Conservation (phyloP, 2,797 vertebrate genomes). For the Cuniculus paca region DNA sequence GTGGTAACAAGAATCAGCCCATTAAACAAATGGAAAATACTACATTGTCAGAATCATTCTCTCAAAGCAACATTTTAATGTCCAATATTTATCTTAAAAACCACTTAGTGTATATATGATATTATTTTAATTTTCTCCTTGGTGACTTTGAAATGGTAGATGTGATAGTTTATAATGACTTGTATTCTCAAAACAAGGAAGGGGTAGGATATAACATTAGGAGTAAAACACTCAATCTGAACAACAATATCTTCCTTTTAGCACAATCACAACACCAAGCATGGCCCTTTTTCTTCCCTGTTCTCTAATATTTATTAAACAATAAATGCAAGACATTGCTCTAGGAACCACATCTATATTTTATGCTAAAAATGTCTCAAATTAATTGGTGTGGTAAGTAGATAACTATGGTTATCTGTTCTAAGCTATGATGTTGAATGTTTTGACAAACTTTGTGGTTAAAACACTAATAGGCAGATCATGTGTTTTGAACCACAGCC, state of each 20-base stretch:
- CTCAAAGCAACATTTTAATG: conserved; percentile 34
- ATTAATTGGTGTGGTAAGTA: background rate
- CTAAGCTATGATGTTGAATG: conserved; percentile 59
- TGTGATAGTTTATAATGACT: background rate
- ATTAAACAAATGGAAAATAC: conserved; percentile 48
- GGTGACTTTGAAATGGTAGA: background rate
- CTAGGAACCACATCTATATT: background rate
- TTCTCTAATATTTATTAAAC: background rate
- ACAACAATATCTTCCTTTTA: background rate
- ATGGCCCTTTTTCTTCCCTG: background rate
- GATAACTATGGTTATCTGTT: conserved; percentile 8
- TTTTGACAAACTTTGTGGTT: conserved; percentile 26
- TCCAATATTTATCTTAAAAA: conserved; percentile 26
- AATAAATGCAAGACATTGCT: background rate
- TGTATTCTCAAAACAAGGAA: background rate
- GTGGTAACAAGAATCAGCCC: conserved; percentile 30
- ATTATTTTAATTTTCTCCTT: background rate
- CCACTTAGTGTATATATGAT: background rate
- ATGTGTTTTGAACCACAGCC: conserved; percentile 18
- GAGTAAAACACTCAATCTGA: background rate
- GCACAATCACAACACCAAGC: background rate
- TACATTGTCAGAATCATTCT: background rate
- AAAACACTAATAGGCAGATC: background rate
- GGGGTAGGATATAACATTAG: too few relatives aligned
- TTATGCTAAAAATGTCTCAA: background rate